phyloP scores from a whole-genome alignment of 1,140 invertebrate genomes.

The Drosophila ohnishii region DNA sequence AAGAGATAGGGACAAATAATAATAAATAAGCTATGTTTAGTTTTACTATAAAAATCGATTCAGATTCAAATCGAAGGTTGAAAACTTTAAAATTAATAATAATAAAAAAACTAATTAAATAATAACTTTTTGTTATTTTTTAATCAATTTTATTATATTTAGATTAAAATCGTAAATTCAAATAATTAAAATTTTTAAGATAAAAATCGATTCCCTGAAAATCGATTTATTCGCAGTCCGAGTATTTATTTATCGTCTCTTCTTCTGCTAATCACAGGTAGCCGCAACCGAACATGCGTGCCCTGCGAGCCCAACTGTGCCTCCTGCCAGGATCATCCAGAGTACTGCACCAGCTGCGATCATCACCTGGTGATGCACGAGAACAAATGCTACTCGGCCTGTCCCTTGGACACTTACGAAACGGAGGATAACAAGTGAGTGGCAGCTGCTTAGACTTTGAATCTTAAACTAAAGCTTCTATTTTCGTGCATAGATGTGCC shows the following conservation, averaged over 20 bases:
- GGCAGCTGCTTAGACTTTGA: neutral
- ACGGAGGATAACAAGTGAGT: constrained; percentile 90
- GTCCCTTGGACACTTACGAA: constrained; percentile 91
- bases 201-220: too few relatives aligned
- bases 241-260: too few relatives aligned
- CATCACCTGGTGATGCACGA: constrained; percentile 91
- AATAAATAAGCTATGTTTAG: too few relatives aligned
- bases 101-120: too few relatives aligned
- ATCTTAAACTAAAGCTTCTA: neutral
- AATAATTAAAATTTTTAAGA: too few relatives aligned
- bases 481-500: constrained; percentile 85
- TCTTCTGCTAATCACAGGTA: constrained; percentile 19
- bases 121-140: too few relatives aligned
- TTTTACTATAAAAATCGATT: too few relatives aligned
- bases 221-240: too few relatives aligned
- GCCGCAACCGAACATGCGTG: constrained; percentile 87
- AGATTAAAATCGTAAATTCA: too few relatives aligned
- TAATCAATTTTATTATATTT: too few relatives aligned
- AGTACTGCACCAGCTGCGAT: constrained; percentile 92
- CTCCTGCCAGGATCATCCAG: constrained; percentile 90
- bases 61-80: too few relatives aligned
- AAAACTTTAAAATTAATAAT: too few relatives aligned
- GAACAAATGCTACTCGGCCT: constrained; percentile 91
- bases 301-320: constrained; percentile 92
- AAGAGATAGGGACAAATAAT: neutral